Percentiles rank a stretch among this genome's conserved stretches.
Evolutionary conservation across 2,888 invertebrate genomes (phyloP).

Genomic region (Napeogenes inachia): DNA sequence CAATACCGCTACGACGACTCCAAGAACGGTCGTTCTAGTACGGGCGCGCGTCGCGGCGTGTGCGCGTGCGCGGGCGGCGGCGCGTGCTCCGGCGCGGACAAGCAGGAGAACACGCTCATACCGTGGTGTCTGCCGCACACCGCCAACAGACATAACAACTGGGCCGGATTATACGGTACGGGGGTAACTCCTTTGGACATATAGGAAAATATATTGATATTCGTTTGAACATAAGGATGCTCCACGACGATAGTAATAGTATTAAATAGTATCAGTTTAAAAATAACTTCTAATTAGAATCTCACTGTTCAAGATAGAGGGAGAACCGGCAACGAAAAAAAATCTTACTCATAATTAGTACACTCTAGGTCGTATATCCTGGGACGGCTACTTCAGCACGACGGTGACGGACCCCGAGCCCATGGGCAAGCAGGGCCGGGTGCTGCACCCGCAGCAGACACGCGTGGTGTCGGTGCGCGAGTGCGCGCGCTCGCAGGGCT

Average conservation of each 20-base stretch:
- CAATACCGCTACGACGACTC: slow-evolving; percentile 70
- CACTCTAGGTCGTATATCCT: slow-evolving; percentile 80
- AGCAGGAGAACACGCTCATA: slow-evolving; percentile 89
- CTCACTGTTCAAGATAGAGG: no score
- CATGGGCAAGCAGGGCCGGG: slow-evolving; percentile 93
- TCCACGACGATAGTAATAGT: no score
- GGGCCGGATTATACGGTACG: slow-evolving; percentile 88
- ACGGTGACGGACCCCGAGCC: slow-evolving; percentile 92
- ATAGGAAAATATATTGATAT: no score
- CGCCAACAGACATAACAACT: slow-evolving; percentile 89
- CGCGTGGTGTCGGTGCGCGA: slow-evolving; percentile 92
- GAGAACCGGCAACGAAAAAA: no score
- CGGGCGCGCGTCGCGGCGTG: slow-evolving; percentile 81
- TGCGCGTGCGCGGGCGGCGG: slow-evolving; percentile 84
- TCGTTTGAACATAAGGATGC: no score
- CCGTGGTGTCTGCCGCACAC: slow-evolving; percentile 95
- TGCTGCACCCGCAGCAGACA: slow-evolving; percentile 87
- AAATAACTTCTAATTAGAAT: no score
- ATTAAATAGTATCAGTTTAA: no score
- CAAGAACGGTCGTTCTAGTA: slow-evolving; percentile 63
- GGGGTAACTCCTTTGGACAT: no score
- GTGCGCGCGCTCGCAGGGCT: slow-evolving; percentile 92
- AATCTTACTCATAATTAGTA: not conserved
- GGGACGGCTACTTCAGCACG: slow-evolving; percentile 91
- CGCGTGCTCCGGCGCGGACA: slow-evolving; percentile 82